Percentiles rank a stretch among this genome's conserved stretches.
Conservation (phyloP, 2,113 vertebrate species). For the Pontoporia blainvillei region DNA sequence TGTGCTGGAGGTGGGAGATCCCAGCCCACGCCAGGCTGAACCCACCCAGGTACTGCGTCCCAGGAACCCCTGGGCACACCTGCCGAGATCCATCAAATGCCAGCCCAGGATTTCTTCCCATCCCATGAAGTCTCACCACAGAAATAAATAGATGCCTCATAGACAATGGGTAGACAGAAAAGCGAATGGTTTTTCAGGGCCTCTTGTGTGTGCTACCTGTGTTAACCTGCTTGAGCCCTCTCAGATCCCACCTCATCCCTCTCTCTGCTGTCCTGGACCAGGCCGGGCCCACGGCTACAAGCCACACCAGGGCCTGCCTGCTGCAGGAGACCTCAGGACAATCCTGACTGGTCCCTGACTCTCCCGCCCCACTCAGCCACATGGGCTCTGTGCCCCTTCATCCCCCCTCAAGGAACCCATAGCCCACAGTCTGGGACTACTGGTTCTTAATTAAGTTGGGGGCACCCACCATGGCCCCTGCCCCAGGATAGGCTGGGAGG, state of each 20-base stretch:
- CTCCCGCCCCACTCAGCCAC: fast-evolving
- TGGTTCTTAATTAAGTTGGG: not conserved
- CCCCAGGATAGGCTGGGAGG: too few species aligned
- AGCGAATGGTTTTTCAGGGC: not conserved
- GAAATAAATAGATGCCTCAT: not conserved
- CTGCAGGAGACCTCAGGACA: not conserved
- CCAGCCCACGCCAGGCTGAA: not conserved
- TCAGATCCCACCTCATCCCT: not conserved
- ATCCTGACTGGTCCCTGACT: not conserved
- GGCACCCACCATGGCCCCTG: too few species aligned
- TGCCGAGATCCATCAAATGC: not conserved
- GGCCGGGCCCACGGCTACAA: not conserved
- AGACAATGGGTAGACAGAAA: not conserved
- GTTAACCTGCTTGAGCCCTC: fast-evolving
- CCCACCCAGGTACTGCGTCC: not conserved
- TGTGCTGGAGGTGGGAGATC: not conserved
- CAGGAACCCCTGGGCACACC: not conserved
- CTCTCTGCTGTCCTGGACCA: not conserved
- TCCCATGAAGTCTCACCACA: not conserved
- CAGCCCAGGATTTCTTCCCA: not conserved
- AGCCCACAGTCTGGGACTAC: not conserved
- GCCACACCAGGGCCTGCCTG: not conserved
- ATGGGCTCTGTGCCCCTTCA: fast-evolving
- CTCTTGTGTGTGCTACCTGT: not conserved
- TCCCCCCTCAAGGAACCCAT: not conserved